Percentiles rank a stretch among this genome's conserved stretches.
phyloP scores from a whole-genome alignment of 2,113 vertebrate species.

The Monopterus albus region DNA sequence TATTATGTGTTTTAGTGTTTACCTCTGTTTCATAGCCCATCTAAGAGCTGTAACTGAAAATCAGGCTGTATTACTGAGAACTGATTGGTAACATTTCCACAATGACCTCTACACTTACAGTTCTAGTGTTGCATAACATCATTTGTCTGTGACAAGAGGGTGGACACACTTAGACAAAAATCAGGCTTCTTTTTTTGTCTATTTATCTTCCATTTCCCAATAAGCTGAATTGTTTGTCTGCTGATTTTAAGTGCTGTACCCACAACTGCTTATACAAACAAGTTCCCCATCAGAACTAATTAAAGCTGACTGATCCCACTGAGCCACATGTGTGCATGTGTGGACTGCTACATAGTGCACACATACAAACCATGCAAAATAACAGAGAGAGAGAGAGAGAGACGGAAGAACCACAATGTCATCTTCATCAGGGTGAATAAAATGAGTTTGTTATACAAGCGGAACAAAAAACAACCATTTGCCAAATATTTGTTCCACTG shows the following conservation, averaged over 20 bases:
- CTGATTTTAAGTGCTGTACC: constrained; percentile 42
- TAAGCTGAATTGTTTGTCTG: constrained; percentile 26
- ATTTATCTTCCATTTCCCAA: constrained; percentile 22
- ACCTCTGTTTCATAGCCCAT: no score
- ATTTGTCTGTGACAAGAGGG: constrained; percentile 31
- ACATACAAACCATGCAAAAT: constrained; percentile 23
- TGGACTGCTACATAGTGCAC: constrained; percentile 29
- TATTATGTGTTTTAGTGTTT: no score
- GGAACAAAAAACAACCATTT: constrained; percentile 54
- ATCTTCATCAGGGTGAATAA: constrained; percentile 45
- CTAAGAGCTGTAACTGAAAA: constrained; percentile 4
- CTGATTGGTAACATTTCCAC: constrained; percentile 27
- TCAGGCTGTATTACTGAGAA: constrained; percentile 10
- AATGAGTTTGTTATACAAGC: constrained; percentile 64
- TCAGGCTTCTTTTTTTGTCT: constrained; percentile 3
- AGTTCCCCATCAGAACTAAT: constrained; percentile 53
- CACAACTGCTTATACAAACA: constrained; percentile 65
- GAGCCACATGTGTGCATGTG: constrained; percentile 35
- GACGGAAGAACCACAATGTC: constrained; percentile 43
- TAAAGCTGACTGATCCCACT: constrained; percentile 25
- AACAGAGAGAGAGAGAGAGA: not conserved
- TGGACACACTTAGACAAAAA: constrained; percentile 7
- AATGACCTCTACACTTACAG: constrained; percentile 29
- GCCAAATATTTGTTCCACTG: constrained; percentile 47
- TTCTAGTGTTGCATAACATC: constrained; percentile 31